Percentiles rank a stretch among this genome's conserved stretches.
These are phyloP conservation scores for Drosophila tropicalis DNA, from an alignment of 1,140 invertebrate genomes.

Conservation along the genomic window DNA sequence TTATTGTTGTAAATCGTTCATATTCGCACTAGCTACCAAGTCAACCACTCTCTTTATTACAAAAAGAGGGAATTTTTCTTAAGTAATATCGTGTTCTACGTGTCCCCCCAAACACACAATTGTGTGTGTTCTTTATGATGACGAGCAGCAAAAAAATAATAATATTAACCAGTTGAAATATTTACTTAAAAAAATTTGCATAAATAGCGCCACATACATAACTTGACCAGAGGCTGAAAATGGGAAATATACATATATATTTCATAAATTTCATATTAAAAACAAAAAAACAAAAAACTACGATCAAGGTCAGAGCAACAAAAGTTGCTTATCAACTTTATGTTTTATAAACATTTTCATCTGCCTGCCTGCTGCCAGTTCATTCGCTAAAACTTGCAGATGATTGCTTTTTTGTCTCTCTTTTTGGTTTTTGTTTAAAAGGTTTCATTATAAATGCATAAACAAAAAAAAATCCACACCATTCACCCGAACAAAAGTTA, in stretches of 20 bases:
- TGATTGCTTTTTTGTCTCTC: constrained; percentile 24
- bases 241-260: constrained; percentile 54
- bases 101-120: neutral
- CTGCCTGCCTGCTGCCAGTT: constrained; percentile 20
- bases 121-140: constrained; percentile 1
- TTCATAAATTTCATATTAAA: constrained; percentile 20
- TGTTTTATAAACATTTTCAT: constrained; percentile 45
- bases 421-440: constrained; percentile 53
- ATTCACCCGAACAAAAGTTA: constrained; percentile 47
- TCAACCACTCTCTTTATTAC: neutral
- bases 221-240: constrained; percentile 54
- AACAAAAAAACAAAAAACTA: constrained; percentile 16
- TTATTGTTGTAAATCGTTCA: constrained; percentile 53
- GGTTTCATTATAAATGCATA: constrained; percentile 77
- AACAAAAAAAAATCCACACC: constrained; percentile 67
- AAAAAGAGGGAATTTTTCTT: neutral
- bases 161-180: constrained; percentile 8
- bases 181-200: constrained; percentile 53
- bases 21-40: constrained; percentile 27
- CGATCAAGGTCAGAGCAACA: constrained; percentile 61
- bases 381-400: constrained; percentile 38
- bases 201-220: constrained; percentile 34
- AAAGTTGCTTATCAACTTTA: constrained; percentile 74
- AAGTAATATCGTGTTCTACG: neutral
- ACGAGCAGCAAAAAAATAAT: neutral